Base-by-base conservation (phyloP, 2,113 vertebrate species). In the Rostratula benghalensis region DNA sequence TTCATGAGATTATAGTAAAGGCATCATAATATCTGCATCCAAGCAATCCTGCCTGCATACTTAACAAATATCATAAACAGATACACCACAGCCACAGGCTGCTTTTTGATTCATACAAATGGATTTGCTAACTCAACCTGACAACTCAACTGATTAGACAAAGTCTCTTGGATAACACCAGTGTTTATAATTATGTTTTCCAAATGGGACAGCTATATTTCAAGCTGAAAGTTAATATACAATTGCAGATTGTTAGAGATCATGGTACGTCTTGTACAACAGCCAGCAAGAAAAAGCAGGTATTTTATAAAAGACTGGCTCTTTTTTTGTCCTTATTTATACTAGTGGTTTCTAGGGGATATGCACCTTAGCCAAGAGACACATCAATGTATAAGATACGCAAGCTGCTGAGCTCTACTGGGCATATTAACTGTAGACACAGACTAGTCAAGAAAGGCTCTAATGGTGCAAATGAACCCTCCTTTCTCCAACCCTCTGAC, bases 61-160 rank as follows among this genome's bases (percentile, higher is more conserved):
- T n/a, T 83, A 86, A 75, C 61, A 91, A 70, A 71, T 78, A 75
- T 31, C 16, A 53, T 37, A 84, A 86, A 93, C 33, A 92, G 73
- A 59, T 14, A 46, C 33, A 81, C 14, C 41, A 59, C 27, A 59
- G 33, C 39, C 16, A 41, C 41, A 83, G n/a, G 54, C 50, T 60
- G 57, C 60, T 74, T 33, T 75, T 70, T 88, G 75, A 74, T 90
- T 95, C n/a, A 41, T 89, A 83, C 69, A 93, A 92, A 89, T 87
- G 60, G 69, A 31, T 87, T 93, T 90, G 25, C 69, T 96, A 96
- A 96, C 35, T 87, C 60, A 93, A 73, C 33, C 53, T 69, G 94
- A 89, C 83, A 96, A 57, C 76, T 83, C 83, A 57, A 23, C 31
- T 91, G 95, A 97, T 95, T 91, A 90, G 41, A 80, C 39, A 94